Percentiles rank a stretch among this genome's conserved stretches.
Evolutionary conservation across 2,113 vertebrate genomes (phyloP).

Genomic region (Daphoenositta chrysoptera): DNA sequence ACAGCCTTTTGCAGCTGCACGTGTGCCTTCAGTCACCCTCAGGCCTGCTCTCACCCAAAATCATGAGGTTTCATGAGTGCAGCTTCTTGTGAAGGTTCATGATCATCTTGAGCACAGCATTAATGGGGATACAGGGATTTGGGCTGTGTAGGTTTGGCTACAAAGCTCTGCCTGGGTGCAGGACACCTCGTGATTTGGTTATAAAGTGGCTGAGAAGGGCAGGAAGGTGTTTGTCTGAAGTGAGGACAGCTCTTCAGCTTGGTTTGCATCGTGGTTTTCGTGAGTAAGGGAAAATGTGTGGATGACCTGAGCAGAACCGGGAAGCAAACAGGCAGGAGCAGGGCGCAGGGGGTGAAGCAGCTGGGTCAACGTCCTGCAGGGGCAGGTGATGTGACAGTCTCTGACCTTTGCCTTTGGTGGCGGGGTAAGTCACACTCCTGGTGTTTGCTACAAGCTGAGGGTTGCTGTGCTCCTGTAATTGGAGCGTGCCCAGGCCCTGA

Average conservation of each 20-base stretch:
- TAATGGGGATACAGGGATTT: accelerated
- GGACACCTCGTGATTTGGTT: accelerated
- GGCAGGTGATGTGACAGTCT: neutral
- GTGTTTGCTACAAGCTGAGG: neutral
- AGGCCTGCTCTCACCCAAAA: neutral
- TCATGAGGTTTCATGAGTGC: neutral
- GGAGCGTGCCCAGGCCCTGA: accelerated
- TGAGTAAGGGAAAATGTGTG: neutral
- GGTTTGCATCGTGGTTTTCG: accelerated
- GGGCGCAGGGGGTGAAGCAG: neutral
- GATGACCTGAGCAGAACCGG: accelerated
- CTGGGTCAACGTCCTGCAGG: neutral
- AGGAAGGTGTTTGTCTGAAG: neutral
- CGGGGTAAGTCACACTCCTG: accelerated
- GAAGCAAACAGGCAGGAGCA: neutral
- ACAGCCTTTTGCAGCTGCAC: neutral
- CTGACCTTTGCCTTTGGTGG: neutral
- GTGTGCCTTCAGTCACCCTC: neutral
- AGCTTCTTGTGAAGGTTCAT: neutral
- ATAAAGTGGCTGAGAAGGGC: neutral
- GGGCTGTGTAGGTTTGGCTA: neutral
- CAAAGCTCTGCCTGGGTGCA: neutral
- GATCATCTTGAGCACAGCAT: accelerated
- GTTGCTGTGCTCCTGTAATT: neutral
- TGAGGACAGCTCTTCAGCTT: neutral